phyloP scores from a whole-genome alignment of 2,113 vertebrate genomes.

The Chaetura pelagica region DNA sequence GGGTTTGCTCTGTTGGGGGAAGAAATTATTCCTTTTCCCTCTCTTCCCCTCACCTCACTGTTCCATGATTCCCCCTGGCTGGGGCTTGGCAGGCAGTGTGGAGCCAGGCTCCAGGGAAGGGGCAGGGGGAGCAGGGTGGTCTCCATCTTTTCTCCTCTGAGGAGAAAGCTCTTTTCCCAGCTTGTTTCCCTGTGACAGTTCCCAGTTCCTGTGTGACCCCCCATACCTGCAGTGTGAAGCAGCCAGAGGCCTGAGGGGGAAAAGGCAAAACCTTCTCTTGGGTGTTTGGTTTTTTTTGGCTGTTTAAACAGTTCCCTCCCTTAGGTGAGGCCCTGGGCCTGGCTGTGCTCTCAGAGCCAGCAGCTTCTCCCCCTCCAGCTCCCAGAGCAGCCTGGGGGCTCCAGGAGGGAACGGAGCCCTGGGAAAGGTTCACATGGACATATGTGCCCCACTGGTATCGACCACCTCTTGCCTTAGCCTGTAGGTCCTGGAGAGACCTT shows the following conservation, averaged over 20 bases:
- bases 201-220: neutral
- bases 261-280: neutral
- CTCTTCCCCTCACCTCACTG: neutral
- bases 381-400: slow-evolving; percentile 60
- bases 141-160: neutral
- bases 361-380: neutral
- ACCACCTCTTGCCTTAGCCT: slow-evolving; percentile 84
- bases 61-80: neutral
- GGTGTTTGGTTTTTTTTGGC: neutral
- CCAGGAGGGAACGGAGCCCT: slow-evolving; percentile 57
- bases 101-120: too few species aligned
- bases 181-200: neutral
- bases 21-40: neutral
- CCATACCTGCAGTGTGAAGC: neutral
- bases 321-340: neutral
- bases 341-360: neutral
- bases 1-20: neutral
- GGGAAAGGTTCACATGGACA: neutral
- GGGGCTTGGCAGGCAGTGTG: neutral
- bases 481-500: slow-evolving; percentile 69
- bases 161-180: neutral
- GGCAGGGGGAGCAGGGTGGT: neutral
- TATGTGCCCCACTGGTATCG: slow-evolving; percentile 56
- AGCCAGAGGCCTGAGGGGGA: neutral
- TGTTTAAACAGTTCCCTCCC: neutral